These are phyloP conservation scores for Cassiopea andromeda DNA, from an alignment of 30 jellyfish, hydroid and myxozoan genomes.

Conservation along the genomic window DNA sequence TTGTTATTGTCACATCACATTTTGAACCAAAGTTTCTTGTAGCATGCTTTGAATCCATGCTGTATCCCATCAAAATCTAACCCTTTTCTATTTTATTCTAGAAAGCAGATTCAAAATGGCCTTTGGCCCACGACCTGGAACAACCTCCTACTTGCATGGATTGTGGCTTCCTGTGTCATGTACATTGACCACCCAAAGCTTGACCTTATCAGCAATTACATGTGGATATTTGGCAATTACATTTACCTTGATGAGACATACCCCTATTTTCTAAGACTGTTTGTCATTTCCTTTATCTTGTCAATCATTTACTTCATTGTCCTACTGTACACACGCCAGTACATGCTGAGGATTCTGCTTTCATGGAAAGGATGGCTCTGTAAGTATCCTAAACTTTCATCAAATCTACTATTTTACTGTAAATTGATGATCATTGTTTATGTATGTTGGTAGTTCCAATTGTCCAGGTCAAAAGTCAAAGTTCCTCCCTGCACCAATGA, in stretches of 20 bases:
- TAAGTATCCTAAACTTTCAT: conserved; percentile 25
- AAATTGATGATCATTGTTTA: too few species aligned
- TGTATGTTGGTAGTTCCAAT: too few species aligned
- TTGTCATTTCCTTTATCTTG: conserved; percentile 63
- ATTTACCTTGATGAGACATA: conserved; percentile 82
- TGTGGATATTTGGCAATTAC: conserved; percentile 86
- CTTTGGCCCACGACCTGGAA: conserved; percentile 98
- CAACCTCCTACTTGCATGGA: conserved; percentile 82
- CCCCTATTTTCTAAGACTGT: conserved; percentile 81
- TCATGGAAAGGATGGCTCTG: conserved; percentile 96
- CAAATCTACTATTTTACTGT: too few species aligned
- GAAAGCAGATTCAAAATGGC: conserved; percentile 91
- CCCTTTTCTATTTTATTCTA: background rate
- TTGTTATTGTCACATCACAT: too few species aligned
- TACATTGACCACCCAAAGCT: conserved; percentile 93
- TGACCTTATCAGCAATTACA: conserved; percentile 66
- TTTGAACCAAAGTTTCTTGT: too few species aligned
- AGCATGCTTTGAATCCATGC: background rate
- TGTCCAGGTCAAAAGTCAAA: too few species aligned
- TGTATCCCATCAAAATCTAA: too few species aligned
- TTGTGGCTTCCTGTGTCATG: conserved; percentile 70
- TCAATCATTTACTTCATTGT: conserved; percentile 86
- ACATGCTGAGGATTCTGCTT: conserved; percentile 77
- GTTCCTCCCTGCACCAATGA: too few species aligned
- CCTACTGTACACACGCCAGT: conserved; percentile 87